phyloP scores from a whole-genome alignment of 2,113 vertebrate genomes.

The Paratilapia polleni region DNA sequence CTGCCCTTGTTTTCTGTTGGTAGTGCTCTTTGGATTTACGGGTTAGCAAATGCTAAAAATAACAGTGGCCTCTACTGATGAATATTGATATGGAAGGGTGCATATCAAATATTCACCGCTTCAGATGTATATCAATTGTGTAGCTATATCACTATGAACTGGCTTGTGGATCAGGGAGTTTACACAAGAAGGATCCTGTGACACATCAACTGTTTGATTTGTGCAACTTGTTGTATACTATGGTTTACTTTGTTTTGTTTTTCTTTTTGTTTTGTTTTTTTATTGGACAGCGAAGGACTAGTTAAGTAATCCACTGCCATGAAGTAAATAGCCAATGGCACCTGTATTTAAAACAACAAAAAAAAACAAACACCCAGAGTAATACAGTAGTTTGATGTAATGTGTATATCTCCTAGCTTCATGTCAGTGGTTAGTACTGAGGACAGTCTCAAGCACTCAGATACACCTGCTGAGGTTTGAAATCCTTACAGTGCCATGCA shows the following conservation, averaged over 20 bases:
- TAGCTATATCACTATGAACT: neutral
- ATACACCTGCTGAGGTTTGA: neutral
- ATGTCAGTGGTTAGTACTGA: conserved; percentile 11
- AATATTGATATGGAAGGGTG: neutral
- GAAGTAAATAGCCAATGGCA: conserved; percentile 10
- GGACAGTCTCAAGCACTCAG: neutral
- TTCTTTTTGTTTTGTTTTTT: neutral
- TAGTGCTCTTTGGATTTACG: conserved; percentile 6
- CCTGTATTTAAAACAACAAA: neutral
- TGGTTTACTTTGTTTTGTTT: neutral
- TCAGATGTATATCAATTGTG: conserved; percentile 10
- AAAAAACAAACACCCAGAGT: neutral
- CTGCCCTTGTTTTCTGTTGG: neutral
- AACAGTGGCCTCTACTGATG: conserved; percentile 7
- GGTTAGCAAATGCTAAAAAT: neutral
- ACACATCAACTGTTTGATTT: neutral
- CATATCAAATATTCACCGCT: conserved; percentile 4
- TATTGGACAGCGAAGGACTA: conserved; percentile 28
- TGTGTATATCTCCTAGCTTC: neutral
- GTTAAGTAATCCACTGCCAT: conserved; percentile 57
- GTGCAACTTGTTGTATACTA: conserved; percentile 5
- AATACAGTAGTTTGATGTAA: neutral
- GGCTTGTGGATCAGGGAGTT: conserved; percentile 15
- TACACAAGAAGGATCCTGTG: conserved; percentile 6
- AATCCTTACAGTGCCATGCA: neutral